These are phyloP conservation scores for Phymanthus crucifer DNA, from an alignment of 92 coral and sea anemone species.

Conservation along the genomic window DNA sequence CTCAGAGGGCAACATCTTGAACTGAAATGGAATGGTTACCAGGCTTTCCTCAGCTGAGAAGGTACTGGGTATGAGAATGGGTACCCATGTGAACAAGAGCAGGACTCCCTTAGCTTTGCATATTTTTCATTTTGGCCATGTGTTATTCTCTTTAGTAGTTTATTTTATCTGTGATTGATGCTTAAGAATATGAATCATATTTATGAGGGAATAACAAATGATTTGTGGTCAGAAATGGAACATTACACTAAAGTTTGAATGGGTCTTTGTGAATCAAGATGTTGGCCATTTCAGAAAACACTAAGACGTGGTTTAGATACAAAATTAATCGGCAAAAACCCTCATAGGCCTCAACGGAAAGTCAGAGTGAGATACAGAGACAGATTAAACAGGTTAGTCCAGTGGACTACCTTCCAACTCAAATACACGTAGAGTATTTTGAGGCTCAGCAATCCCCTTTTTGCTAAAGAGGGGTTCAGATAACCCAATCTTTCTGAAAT, in stretches of 20 bases:
- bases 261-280: not conserved
- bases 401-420: not conserved
- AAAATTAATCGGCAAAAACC: not conserved
- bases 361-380: not conserved
- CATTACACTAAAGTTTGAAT: not conserved
- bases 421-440: not conserved
- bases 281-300: not conserved
- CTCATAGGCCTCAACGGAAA: not conserved
- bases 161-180: too few species aligned
- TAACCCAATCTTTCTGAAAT: conserved; percentile 13
- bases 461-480: not conserved
- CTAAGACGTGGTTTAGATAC: conserved; percentile 4
- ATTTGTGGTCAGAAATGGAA: too few species aligned
- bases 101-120: too few species aligned
- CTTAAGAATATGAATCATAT: too few species aligned
- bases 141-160: not conserved
- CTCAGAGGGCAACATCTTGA: not conserved
- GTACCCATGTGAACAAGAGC: too few species aligned
- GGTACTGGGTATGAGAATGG: too few species aligned
- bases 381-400: not conserved
- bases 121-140: not conserved
- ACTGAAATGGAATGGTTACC: not conserved
- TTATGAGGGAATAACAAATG: too few species aligned
- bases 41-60: too few species aligned
- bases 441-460: not conserved